Conservation (phyloP, 2,888 invertebrate genomes). For the Byasa hedistus region DNA sequence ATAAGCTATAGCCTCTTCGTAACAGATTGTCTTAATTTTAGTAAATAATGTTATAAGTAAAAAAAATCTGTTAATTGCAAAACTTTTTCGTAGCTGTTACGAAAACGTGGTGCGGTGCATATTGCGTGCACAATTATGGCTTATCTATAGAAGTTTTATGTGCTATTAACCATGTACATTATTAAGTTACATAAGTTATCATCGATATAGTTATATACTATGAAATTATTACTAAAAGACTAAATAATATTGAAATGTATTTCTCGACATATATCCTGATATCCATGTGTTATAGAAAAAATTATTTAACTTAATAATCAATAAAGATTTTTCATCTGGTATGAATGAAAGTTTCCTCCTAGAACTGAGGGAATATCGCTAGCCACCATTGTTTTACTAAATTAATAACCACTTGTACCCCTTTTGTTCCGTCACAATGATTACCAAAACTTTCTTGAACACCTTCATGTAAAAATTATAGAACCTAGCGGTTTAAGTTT, state of each 20-base stretch:
- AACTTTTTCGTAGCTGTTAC: constrained; percentile 60
- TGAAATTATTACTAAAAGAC: too few species aligned
- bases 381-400: constrained; percentile 23
- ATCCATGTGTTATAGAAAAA: background rate
- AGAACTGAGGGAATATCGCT: constrained; percentile 4
- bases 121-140: constrained; percentile 75
- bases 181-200: constrained; percentile 2
- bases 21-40: constrained; percentile 61
- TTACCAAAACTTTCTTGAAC: constrained; percentile 27
- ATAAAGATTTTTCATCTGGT: background rate
- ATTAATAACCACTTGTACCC: constrained; percentile 24
- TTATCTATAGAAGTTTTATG: constrained; percentile 67
- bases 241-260: background rate
- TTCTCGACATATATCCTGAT: background rate
- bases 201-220: background rate
- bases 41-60: constrained; percentile 55
- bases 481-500: constrained; percentile 11
- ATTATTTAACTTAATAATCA: constrained; percentile 1
- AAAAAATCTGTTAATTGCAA: background rate
- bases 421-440: constrained; percentile 18
- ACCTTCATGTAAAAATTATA: constrained; percentile 22
- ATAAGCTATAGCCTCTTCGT: constrained; percentile 47
- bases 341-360: constrained; percentile 7
- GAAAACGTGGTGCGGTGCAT: constrained; percentile 78
- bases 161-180: constrained; percentile 31